phyloP scores from a whole-genome alignment of 1,140 invertebrate genomes.

The Luehdorfia chinensis region DNA sequence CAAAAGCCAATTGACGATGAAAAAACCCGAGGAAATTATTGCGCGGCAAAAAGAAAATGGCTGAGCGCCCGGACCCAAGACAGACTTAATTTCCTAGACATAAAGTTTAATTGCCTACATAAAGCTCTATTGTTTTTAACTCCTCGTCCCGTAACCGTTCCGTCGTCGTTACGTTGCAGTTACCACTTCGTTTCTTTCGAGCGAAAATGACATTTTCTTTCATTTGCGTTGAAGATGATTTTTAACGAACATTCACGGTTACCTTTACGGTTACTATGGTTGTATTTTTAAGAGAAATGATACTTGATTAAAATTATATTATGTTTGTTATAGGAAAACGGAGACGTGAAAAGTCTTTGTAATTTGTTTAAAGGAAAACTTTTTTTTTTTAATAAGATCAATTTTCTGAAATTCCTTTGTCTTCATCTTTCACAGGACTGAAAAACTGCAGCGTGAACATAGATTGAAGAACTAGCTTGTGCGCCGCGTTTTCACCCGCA shows the following conservation, averaged over 20 bases:
- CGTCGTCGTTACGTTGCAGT: constrained; percentile 36
- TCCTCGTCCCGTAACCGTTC: constrained; percentile 27
- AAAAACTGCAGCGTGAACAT: too few species aligned
- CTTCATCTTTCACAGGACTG: too few species aligned
- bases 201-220: constrained; percentile 30
- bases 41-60: constrained; percentile 48
- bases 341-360: too few species aligned
- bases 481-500: too few species aligned
- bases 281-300: too few species aligned
- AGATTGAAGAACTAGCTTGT: too few species aligned
- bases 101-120: constrained; percentile 56
- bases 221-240: constrained; percentile 19
- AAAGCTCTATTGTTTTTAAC: constrained; percentile 55
- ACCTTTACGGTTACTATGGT: background rate
- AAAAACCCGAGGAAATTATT: constrained; percentile 43
- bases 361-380: too few species aligned
- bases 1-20: constrained; percentile 50
- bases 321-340: too few species aligned
- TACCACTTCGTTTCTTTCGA: constrained; percentile 42
- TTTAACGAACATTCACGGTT: background rate
- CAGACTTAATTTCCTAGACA: constrained; percentile 56
- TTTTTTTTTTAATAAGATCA: too few species aligned
- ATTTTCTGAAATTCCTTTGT: too few species aligned
- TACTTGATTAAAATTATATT: too few species aligned
- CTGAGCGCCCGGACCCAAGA: constrained; percentile 38